A percentile compares a stretch with the other conserved stretches of the same genome.
These are phyloP conservation scores for Baryphthengus martii DNA, from an alignment of 2,113 vertebrate genomes.

Conservation along the genomic window DNA sequence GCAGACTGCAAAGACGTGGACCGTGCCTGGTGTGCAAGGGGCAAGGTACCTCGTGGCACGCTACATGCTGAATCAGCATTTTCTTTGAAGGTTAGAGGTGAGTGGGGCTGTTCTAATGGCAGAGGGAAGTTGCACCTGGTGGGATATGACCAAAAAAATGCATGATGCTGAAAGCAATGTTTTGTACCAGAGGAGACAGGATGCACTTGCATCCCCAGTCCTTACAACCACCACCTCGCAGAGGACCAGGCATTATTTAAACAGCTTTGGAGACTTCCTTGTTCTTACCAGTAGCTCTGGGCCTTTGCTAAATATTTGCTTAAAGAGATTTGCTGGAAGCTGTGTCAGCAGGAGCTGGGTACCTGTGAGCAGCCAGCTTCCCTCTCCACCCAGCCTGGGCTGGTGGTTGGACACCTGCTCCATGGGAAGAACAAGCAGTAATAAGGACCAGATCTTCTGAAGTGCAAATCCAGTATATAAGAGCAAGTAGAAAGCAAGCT, in stretches of 20 bases:
- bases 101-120: neutral
- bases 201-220: neutral
- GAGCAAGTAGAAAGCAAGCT: neutral
- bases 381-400: neutral
- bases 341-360: neutral
- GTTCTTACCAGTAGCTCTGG: neutral
- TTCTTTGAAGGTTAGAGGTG: neutral
- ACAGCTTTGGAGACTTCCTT: neutral
- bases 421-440: neutral
- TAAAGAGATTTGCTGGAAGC: neutral
- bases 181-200: accelerated
- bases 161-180: accelerated
- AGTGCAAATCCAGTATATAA: neutral
- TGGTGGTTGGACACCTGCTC: accelerated
- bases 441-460: neutral
- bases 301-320: neutral
- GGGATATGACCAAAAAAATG: neutral
- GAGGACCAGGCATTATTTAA: neutral
- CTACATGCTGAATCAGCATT: neutral
- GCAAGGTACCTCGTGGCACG: neutral
- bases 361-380: neutral
- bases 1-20: neutral
- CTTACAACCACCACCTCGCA: neutral
- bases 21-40: neutral
- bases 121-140: accelerated